Evolutionary conservation across 2,113 vertebrate species (phyloP).

Genomic region (Callospermophilus lateralis): DNA sequence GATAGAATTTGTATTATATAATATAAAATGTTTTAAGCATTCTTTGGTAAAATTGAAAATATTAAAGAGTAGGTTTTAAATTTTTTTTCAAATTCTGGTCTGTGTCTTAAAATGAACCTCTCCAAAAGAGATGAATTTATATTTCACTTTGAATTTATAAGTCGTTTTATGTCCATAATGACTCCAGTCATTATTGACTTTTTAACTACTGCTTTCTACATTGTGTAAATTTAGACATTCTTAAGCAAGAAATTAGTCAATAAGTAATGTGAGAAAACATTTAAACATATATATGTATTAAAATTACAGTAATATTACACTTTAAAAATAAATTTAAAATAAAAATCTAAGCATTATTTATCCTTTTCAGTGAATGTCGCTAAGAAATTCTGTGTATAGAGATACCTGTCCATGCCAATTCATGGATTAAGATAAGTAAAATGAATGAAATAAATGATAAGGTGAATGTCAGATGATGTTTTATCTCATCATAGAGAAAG

Average conservation of each 20-base stretch:
- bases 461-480: neutral
- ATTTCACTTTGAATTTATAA: neutral
- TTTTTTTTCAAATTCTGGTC: neutral
- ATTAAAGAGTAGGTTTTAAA: neutral
- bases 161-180: neutral
- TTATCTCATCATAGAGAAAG: neutral
- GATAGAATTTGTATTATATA: neutral
- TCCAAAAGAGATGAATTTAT: neutral
- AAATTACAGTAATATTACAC: neutral
- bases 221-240: neutral
- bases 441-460: neutral
- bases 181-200: neutral
- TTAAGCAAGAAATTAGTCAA: neutral
- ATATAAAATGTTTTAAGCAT: neutral
- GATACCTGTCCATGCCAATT: fast-evolving
- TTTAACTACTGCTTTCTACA: neutral
- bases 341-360: neutral
- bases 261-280: neutral
- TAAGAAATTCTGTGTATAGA: neutral
- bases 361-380: neutral
- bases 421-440: neutral
- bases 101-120: neutral
- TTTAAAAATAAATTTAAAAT: slow-evolving; percentile 17
- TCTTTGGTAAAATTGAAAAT: neutral
- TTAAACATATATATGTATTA: neutral